A percentile compares a stretch with the other conserved stretches of the same genome.
Conservation (phyloP, 2,888 invertebrate genomes). For the Hanleya hanleyi region DNA sequence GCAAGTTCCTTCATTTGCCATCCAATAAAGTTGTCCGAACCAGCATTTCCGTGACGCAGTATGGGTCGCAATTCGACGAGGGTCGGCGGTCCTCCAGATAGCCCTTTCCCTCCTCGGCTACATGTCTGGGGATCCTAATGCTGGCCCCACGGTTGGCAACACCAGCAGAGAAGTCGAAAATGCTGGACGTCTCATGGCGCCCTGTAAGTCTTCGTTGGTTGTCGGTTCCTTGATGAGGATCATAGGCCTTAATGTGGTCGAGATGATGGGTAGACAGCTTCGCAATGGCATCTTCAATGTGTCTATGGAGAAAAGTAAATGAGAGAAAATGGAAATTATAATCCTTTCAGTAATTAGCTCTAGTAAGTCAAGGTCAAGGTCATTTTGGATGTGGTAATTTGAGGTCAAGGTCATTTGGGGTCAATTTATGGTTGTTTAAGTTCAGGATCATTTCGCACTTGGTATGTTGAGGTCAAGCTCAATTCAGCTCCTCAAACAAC, state of each 20-base stretch:
- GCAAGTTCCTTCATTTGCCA: no score
- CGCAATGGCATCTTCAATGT: conserved; percentile 95
- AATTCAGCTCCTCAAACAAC: no score
- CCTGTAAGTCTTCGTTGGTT: conserved; percentile 94
- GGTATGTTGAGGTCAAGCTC: no score
- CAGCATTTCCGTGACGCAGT: conserved; percentile 59
- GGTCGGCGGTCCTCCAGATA: conserved; percentile 92
- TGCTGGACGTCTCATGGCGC: conserved; percentile 94
- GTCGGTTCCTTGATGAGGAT: conserved; percentile 95
- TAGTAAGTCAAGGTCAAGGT: no score
- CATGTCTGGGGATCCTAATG: conserved; percentile 72
- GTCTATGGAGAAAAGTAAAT: conserved; percentile 76
- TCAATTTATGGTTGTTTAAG: no score
- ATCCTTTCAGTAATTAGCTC: no score
- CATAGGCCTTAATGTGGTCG: conserved; percentile 95
- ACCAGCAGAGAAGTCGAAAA: conserved; percentile 92
- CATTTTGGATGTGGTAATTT: no score
- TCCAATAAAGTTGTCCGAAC: conserved; percentile 60
- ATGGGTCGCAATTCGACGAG: conserved; percentile 69
- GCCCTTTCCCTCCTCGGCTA: conserved; percentile 91
- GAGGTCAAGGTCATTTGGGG: no score
- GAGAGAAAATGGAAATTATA: no score
- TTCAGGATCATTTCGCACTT: no score
- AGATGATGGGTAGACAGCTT: conserved; percentile 92
- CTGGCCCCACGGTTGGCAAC: conserved; percentile 87